Evolutionary conservation across 2,888 invertebrate genomes (phyloP).

Genomic region (Rhagium mordax): DNA sequence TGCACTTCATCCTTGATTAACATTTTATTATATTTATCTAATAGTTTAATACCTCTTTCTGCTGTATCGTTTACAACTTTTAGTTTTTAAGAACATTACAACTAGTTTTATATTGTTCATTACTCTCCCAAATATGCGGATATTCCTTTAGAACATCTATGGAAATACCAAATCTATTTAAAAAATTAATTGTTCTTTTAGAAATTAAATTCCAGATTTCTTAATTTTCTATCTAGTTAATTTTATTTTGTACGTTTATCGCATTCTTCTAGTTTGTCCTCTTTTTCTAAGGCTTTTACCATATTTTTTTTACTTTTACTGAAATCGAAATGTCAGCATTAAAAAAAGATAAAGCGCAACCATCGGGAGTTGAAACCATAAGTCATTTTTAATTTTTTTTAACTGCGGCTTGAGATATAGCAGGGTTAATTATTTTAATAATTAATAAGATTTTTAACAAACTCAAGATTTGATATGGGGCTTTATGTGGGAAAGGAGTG

Average conservation of each 20-base stretch:
- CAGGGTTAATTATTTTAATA: background rate
- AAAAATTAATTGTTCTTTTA: background rate
- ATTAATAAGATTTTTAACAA: background rate
- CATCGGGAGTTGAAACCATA: background rate
- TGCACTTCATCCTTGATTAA: too few species aligned
- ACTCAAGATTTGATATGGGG: background rate
- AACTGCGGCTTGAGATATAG: background rate
- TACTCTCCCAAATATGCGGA: background rate
- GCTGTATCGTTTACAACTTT: background rate
- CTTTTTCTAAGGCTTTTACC: background rate
- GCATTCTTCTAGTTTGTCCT: background rate
- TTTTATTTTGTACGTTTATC: too few species aligned
- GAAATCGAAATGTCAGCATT: background rate
- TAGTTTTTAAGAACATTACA: background rate
- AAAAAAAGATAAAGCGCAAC: background rate
- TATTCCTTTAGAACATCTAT: background rate
- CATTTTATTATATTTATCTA: background rate
- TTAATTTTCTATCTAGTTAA: background rate
- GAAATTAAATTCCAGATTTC: background rate
- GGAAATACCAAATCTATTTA: background rate
- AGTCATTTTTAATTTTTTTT: background rate
- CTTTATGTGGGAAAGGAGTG: background rate
- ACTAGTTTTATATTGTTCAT: background rate
- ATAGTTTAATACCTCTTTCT: background rate
- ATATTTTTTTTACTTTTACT: too few species aligned